Base-by-base conservation (phyloP, 1,140 invertebrate species). In the Ceratina japonica region DNA sequence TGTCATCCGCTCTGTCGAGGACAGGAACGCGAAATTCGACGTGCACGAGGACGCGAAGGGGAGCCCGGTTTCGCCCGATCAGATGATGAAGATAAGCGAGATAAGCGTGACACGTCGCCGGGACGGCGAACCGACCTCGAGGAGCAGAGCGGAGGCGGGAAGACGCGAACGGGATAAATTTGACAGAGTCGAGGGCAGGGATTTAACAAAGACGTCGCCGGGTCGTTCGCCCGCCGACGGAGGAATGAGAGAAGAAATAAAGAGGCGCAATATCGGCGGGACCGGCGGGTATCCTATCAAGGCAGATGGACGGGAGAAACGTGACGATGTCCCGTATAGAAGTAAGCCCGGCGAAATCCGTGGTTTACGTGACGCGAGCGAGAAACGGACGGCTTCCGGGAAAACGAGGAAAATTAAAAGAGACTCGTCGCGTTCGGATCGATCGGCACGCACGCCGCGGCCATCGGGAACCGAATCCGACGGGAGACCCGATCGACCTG, bases 321-420 rank as follows among this genome's bases (percentile, higher is more conserved):
- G 82, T 83, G 81, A 83, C 75, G 73, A 79, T 75, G 78, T 22
- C 61, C 75, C 65, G 12, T 59, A 44, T 64, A 76, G 49, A 63
- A 54, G 18, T 27, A 22, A 61, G 62, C 64, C 13, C 56, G 80
- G 31, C 22, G 49, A 63, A 61, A 51, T 59, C 64, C 63, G 44
- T 54, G 65, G 65, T 66, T 80, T 73, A 72, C 75, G 58, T 63
- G 82, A 82, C 75, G 20, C 65, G 69, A 63, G 72, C 66, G 70
- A 74, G 44, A 64, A 83, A 79, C 37, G 61, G 58, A 24, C 79
- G 22, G 75, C 22, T 54, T 62, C 12, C 61, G 69, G 76, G 44
- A 75, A 75, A 83, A 79, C 22, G 59, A 54, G 52, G 51, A 20
- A 61, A 66, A 84, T 84, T 82, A 82, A 69, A 70, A 68, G 13